These are phyloP conservation scores for Hirundichthys speculiger DNA, from an alignment of 2,113 vertebrate species.

Conservation along the genomic window DNA sequence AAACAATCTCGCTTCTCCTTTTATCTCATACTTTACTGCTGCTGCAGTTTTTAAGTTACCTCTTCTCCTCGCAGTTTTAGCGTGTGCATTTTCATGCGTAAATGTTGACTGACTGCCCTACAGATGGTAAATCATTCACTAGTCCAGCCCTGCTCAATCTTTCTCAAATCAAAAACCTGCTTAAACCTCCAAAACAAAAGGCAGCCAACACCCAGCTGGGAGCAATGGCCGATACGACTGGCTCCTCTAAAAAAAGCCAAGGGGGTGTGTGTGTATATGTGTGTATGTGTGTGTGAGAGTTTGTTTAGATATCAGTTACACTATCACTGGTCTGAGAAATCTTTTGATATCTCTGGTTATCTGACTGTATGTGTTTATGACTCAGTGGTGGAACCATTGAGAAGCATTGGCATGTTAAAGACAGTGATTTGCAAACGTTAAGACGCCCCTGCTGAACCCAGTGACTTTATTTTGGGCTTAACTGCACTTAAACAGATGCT, in stretches of 20 bases:
- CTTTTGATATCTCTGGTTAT: constrained; percentile 2
- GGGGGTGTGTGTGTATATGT: constrained; percentile 11
- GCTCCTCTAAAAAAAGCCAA: constrained; percentile 22
- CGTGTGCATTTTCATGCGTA: no score
- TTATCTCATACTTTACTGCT: no score
- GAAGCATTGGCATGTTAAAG: not conserved
- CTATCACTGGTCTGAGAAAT: not conserved
- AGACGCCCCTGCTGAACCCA: not conserved
- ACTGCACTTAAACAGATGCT: no score
- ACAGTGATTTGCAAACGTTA: no score
- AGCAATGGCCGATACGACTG: constrained; percentile 49
- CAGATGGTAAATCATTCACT: constrained; percentile 45
- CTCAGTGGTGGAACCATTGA: not conserved
- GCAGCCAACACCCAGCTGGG: constrained; percentile 29
- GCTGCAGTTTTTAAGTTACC: not conserved
- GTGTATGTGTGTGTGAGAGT: no score
- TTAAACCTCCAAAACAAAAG: constrained; percentile 13
- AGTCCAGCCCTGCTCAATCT: constrained; percentile 7
- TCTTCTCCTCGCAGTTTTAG: no score
- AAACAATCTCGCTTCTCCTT: no score
- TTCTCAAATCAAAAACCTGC: constrained; percentile 15
- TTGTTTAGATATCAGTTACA: not conserved
- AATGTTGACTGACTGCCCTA: not conserved
- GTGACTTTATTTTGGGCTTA: no score
- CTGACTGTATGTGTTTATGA: not conserved